Evolutionary conservation across 1,140 invertebrate genomes (phyloP).

Genomic region (Helicoverpa zea): DNA sequence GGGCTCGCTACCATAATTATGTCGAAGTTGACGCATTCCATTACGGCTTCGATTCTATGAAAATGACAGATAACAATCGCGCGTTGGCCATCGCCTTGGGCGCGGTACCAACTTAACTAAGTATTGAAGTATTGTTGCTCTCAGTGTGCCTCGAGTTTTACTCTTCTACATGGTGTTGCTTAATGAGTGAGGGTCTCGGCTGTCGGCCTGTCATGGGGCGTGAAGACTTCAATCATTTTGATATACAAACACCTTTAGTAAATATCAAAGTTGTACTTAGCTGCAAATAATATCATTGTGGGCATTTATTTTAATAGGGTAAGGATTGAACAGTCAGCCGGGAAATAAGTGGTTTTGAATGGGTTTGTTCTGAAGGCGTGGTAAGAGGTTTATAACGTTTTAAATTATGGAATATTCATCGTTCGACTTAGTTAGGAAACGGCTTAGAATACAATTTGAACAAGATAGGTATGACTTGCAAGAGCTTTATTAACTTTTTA

Average conservation of each 20-base stretch:
- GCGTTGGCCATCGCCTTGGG: conserved; percentile 7
- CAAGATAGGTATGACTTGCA: no score
- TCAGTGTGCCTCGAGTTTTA: conserved; percentile 22
- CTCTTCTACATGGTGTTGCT: conserved; percentile 43
- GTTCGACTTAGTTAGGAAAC: no score
- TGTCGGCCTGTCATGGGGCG: conserved; percentile 52
- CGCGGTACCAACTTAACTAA: conserved; percentile 20
- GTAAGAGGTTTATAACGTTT: no score
- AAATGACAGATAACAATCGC: conserved; percentile 46
- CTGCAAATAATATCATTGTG: conserved; percentile 44
- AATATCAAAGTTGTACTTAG: conserved; percentile 51
- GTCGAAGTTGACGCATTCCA: conserved; percentile 44
- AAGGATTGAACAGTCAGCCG: neutral
- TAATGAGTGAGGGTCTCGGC: conserved; percentile 52
- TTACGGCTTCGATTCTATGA: conserved; percentile 44
- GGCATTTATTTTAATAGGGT: conserved; percentile 20
- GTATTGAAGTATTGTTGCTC: conserved; percentile 42
- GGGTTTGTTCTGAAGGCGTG: neutral
- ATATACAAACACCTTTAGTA: conserved; percentile 55
- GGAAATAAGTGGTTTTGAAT: conserved; percentile 2
- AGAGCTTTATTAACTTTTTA: no score
- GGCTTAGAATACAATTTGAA: no score
- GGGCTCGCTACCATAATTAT: conserved; percentile 37
- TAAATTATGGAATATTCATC: no score
- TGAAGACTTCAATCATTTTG: conserved; percentile 57